Percentiles rank a stretch among this genome's conserved stretches.
These are phyloP conservation scores for Zaprionus nigranus DNA, from an alignment of 1,140 invertebrate species.

Conservation along the genomic window DNA sequence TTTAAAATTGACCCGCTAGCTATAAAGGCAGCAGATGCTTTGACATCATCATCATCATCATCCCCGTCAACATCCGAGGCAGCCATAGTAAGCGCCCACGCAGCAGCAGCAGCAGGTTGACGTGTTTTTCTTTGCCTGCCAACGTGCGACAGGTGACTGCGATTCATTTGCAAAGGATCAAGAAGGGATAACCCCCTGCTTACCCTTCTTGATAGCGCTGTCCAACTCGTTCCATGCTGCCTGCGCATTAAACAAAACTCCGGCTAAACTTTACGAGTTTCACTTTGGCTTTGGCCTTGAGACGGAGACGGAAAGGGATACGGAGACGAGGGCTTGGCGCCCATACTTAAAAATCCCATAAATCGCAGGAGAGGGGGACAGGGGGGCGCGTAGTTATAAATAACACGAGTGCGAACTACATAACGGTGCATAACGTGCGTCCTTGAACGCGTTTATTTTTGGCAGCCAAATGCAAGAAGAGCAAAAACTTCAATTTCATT, in stretches of 20 bases:
- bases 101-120: background rate
- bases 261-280: constrained; percentile 68
- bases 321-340: constrained; percentile 33
- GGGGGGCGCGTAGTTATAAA: constrained; percentile 66
- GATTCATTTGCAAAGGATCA: background rate
- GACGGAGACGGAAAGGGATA: constrained; percentile 11
- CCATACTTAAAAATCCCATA: constrained; percentile 61
- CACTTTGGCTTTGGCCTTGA: constrained; percentile 54
- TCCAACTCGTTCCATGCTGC: constrained; percentile 33
- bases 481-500: constrained; percentile 31
- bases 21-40: constrained; percentile 47
- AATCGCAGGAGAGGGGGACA: constrained; percentile 54
- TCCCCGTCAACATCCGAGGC: background rate
- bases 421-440: constrained; percentile 48
- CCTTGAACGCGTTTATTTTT: constrained; percentile 72
- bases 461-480: background rate
- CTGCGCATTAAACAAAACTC: constrained; percentile 66
- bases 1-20: constrained; percentile 73
- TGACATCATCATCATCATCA: constrained; percentile 42
- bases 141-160: background rate
- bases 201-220: background rate
- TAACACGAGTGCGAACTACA: constrained; percentile 38
- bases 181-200: background rate
- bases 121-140: background rate
- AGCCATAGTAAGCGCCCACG: background rate